Evolutionary conservation across 2,888 invertebrate genomes (phyloP), one percentile per base, ranked within the genome.

Genomic region (Marronus borbonicus): DNA sequence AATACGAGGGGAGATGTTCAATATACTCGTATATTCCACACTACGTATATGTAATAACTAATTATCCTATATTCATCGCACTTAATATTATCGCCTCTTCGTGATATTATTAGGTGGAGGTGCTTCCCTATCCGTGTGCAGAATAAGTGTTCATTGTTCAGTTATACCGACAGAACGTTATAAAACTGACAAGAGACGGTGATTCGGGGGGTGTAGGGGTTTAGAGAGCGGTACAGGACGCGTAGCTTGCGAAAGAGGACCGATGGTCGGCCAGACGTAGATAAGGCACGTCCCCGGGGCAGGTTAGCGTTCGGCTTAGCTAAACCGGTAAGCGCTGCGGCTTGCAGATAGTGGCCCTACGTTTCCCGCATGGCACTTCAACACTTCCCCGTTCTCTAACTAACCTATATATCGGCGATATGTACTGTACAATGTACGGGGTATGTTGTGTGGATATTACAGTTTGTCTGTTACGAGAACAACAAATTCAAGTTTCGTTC

Each of bases 261-360:
- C 84, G 83, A 82, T 82, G 82, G 84, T 81, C 83, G 85, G 83
- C 60, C 83, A 82, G 81, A 80, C 81, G 78, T 78, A 83, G 85
- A 85, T 85, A 85, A 84, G 83, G 83, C 83, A 83, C 83, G 83
- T 83, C 84, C 84, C 81, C 80, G 81, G 82, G 83, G 82, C 81
- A 82, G 81, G 81, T 83, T 82, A 81, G 80, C 81, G n/a, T 80
- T 78, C 80, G 82, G 83, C 83, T 83, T 83, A 83, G 82, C 83
- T 80, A 80, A 82, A 80, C 81, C 82, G 79, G 83, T 81, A 80
- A 80, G 80, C 80, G 80, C 83, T 82, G 82, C 80, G 81, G 82
- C 80, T 81, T 82, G 80, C 81, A 82, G 83, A 83, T 83, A 83
- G 80, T 76, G 76, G 20, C 72, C 62, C 68, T 8, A 17, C 20